These are phyloP conservation scores for Lophius piscatorius DNA, from an alignment of 2,113 vertebrate genomes.

Conservation along the genomic window DNA sequence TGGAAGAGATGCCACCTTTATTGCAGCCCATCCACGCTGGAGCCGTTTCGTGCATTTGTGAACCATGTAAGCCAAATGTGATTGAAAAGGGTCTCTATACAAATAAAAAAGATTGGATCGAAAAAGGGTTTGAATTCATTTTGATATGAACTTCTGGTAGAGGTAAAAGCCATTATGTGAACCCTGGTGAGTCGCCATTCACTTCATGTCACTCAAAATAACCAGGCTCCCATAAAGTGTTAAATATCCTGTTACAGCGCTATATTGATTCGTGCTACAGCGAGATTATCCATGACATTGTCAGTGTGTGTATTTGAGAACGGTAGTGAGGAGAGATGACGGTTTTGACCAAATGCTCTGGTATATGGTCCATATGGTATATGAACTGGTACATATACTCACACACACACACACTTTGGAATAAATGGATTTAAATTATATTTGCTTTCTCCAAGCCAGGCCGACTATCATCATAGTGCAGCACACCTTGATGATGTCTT, in stretches of 20 bases:
- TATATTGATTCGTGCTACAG: slow-evolving; percentile 29
- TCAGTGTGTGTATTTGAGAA: slow-evolving; percentile 1
- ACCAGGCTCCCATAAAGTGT: slow-evolving; percentile 44
- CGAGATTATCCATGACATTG: slow-evolving; percentile 22
- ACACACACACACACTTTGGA: slow-evolving; percentile 6
- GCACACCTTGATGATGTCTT: slow-evolving; percentile 71
- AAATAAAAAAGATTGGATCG: slow-evolving; percentile 63
- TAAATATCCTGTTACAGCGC: slow-evolving; percentile 44
- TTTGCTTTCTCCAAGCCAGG: slow-evolving; percentile 43
- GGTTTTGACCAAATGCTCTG: slow-evolving; percentile 41
- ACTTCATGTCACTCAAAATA: slow-evolving; percentile 43
- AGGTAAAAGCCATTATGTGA: slow-evolving; percentile 36
- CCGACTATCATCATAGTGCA: slow-evolving; percentile 51
- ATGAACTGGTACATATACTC: neutral
- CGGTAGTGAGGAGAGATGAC: slow-evolving; percentile 19
- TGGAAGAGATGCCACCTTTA: slow-evolving; percentile 61
- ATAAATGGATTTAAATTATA: slow-evolving; percentile 57
- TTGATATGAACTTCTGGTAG: slow-evolving; percentile 40
- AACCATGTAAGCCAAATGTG: slow-evolving; percentile 47
- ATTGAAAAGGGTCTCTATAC: slow-evolving; percentile 42
- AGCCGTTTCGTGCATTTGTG: slow-evolving; percentile 35
- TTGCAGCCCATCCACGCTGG: slow-evolving; percentile 39
- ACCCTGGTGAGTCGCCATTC: slow-evolving; percentile 22
- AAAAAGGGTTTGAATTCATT: slow-evolving; percentile 61
- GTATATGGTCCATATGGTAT: no score